These are phyloP conservation scores for Oplegnathus fasciatus DNA, from an alignment of 2,113 vertebrate species.

Conservation along the genomic window DNA sequence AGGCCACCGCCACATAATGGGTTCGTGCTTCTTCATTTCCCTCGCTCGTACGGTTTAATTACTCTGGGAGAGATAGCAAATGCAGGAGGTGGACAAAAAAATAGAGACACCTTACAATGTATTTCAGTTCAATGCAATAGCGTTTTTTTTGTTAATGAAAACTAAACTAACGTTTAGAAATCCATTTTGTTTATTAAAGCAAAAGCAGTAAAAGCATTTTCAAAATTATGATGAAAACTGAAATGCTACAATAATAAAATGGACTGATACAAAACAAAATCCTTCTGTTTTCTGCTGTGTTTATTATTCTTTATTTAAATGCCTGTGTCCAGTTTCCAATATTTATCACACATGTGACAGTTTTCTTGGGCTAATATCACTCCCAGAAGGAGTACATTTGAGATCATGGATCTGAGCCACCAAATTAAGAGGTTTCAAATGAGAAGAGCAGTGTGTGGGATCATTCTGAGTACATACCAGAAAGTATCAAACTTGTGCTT, in stretches of 20 bases:
- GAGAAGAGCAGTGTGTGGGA: constrained; percentile 18
- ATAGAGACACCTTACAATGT: constrained; percentile 36
- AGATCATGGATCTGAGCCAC: constrained; percentile 25
- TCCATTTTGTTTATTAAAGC: not conserved
- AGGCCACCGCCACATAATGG: constrained; percentile 75
- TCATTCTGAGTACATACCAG: constrained; percentile 38
- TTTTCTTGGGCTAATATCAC: not conserved
- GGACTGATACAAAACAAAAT: not conserved
- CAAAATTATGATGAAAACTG: not conserved
- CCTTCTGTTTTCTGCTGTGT: not conserved
- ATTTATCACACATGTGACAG: not conserved
- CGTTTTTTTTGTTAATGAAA: not conserved
- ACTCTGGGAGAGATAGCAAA: constrained; percentile 60
- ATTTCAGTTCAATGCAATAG: not conserved
- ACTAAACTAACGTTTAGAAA: not conserved
- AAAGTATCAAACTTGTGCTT: constrained; percentile 15
- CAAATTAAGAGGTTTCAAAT: constrained; percentile 28
- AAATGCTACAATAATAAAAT: not conserved
- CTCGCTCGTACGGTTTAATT: constrained; percentile 72
- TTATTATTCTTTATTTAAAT: constrained; percentile 2
- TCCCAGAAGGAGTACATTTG: constrained; percentile 2
- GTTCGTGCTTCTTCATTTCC: constrained; percentile 61
- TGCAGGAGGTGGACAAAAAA: constrained; percentile 47
- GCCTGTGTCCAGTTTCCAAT: not conserved
- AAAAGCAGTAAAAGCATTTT: not conserved